phyloP scores from a whole-genome alignment of 2,888 invertebrate species.

The Portevinia maculata region DNA sequence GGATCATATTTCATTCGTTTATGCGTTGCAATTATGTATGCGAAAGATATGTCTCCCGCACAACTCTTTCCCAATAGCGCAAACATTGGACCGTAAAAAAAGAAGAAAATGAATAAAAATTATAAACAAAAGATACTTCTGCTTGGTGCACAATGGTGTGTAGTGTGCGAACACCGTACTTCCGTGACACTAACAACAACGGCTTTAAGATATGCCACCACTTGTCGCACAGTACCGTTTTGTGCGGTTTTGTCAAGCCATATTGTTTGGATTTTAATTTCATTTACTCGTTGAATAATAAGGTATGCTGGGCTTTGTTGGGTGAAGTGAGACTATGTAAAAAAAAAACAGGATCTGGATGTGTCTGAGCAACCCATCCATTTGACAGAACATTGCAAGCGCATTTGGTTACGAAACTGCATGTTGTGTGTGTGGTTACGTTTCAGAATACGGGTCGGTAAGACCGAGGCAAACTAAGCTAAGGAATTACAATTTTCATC shows the following conservation, averaged over 20 bases:
- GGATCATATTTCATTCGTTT: constrained; percentile 44
- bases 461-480: no score
- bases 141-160: not conserved
- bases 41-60: not conserved
- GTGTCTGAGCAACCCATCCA: no score
- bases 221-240: constrained; percentile 18
- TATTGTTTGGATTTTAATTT: not conserved
- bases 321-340: not conserved
- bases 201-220: constrained; percentile 4
- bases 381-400: no score
- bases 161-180: constrained; percentile 36
- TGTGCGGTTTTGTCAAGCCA: constrained; percentile 21
- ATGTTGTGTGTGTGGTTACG: no score
- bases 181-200: constrained; percentile 40
- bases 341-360: not conserved
- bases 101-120: constrained; percentile 26
- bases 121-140: constrained; percentile 38
- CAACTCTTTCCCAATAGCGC: not conserved
- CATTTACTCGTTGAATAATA: not conserved
- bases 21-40: constrained; percentile 32
- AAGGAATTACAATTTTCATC: no score
- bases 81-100: constrained; percentile 12
- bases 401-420: no score
- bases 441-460: no score
- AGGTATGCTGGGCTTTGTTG: not conserved